Evolutionary conservation across 2,797 vertebrate species (phyloP).

Genomic region (Halcyon badia): DNA sequence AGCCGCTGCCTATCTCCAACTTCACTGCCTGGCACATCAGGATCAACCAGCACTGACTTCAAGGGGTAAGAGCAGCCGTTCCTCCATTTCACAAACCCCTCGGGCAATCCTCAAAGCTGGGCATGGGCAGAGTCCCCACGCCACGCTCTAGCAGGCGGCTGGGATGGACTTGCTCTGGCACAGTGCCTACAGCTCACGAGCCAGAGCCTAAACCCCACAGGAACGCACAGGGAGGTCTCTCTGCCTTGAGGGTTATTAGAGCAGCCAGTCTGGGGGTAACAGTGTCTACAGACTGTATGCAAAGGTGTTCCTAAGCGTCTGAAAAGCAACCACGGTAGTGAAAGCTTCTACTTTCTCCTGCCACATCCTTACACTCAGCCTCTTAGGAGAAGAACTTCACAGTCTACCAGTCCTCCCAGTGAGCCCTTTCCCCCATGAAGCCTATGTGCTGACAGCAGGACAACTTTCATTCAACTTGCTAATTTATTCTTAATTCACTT

Average conservation of each 20-base stretch:
- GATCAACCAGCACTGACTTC: background rate
- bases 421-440: background rate
- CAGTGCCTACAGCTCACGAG: background rate
- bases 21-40: background rate
- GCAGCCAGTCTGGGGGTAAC: background rate
- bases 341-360: background rate
- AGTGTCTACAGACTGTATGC: background rate
- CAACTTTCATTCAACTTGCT: background rate
- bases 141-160: background rate
- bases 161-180: fast-evolving
- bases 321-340: background rate
- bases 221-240: background rate
- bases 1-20: background rate
- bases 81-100: background rate
- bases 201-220: background rate
- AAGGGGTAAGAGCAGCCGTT: background rate
- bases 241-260: background rate
- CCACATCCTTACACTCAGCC: background rate
- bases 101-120: background rate
- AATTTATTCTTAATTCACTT: background rate
- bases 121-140: background rate
- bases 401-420: background rate
- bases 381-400: background rate
- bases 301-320: background rate
- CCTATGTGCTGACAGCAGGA: background rate